Conservation (phyloP, 2,797 vertebrate genomes). For the Sebastes oblongus region DNA sequence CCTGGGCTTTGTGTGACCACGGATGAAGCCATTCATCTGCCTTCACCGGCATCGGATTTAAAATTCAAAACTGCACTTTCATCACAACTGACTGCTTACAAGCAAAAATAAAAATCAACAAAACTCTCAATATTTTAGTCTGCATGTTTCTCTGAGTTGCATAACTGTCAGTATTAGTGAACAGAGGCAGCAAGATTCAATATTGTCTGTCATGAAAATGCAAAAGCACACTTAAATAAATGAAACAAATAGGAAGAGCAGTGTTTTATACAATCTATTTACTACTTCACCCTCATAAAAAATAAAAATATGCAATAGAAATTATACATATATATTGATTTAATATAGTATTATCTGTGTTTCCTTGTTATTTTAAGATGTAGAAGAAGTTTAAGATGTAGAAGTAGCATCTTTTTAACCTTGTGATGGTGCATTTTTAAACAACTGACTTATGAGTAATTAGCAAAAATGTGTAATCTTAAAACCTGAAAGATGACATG, state of each 20-base stretch:
- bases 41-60: slow-evolving; percentile 52
- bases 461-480: not conserved
- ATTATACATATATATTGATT: not conserved
- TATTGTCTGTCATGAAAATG: not conserved
- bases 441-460: not conserved
- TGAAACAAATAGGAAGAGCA: not conserved
- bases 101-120: slow-evolving; percentile 36
- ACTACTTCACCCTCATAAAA: not conserved
- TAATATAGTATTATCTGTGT: not conserved
- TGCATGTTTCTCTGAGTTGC: slow-evolving; percentile 19
- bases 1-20: slow-evolving; percentile 63
- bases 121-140: slow-evolving; percentile 36
- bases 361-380: not conserved
- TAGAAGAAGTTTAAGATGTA: not conserved
- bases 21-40: slow-evolving; percentile 77
- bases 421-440: not conserved
- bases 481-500: not conserved
- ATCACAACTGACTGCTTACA: slow-evolving; percentile 63
- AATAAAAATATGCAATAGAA: not conserved
- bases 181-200: not conserved
- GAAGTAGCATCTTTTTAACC: not conserved
- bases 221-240: not conserved
- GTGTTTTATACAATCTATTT: not conserved
- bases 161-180: slow-evolving; percentile 18
- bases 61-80: slow-evolving; percentile 72